These are phyloP conservation scores for Gymnocephalus cernua DNA, from an alignment of 2,113 vertebrate genomes.

Conservation along the genomic window DNA sequence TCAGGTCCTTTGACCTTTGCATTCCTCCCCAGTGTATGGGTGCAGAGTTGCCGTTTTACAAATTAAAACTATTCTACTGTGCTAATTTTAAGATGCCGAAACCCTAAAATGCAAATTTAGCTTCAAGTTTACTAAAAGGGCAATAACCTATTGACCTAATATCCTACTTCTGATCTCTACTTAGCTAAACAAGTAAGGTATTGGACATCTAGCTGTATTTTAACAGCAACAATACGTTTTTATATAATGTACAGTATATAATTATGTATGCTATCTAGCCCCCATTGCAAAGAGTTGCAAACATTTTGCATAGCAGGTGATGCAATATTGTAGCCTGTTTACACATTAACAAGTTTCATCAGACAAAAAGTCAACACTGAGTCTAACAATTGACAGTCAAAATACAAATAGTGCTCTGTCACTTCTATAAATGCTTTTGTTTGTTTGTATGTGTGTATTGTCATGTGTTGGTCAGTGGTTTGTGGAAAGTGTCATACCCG, in stretches of 20 bases:
- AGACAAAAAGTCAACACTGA: neutral
- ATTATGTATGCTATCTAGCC: neutral
- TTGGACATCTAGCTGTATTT: neutral
- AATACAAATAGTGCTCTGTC: neutral
- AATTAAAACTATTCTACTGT: neutral
- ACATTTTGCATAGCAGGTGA: neutral
- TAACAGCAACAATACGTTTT: neutral
- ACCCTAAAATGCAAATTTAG: neutral
- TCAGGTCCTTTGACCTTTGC: constrained; percentile 5
- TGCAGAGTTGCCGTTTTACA: neutral
- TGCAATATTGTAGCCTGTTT: no score
- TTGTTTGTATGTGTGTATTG: neutral
- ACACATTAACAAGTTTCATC: neutral
- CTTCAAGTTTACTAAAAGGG: neutral
- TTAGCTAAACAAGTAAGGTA: neutral
- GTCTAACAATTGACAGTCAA: no score
- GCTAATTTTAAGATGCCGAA: neutral
- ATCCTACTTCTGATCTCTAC: neutral
- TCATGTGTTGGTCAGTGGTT: constrained; percentile 2
- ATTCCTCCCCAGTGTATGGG: neutral
- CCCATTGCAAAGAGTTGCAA: no score
- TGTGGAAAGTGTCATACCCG: constrained; percentile 69
- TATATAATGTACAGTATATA: neutral
- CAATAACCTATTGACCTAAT: neutral
- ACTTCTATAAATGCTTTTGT: constrained; percentile 5